Conservation (phyloP, 2,113 vertebrate species). For the Chlorocebus sabaeus region DNA sequence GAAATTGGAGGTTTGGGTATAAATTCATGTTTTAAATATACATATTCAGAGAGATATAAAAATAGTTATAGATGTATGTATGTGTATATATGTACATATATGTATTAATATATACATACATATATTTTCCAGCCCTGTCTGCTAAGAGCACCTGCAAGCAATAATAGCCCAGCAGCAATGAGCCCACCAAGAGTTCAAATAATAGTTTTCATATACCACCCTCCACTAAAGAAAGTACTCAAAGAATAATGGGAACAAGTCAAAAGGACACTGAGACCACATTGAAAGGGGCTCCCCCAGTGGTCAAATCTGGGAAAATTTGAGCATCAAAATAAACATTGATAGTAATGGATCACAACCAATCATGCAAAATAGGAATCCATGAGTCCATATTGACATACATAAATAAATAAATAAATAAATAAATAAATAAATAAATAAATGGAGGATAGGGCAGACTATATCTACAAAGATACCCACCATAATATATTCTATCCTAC, state of each 20-base stretch:
- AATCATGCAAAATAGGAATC: not conserved
- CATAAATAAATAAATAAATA: not conserved
- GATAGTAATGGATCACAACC: not conserved
- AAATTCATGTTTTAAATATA: not conserved
- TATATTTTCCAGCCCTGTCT: not conserved
- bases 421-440: not conserved
- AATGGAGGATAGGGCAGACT: not conserved
- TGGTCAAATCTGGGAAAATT: not conserved
- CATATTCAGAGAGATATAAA: not conserved
- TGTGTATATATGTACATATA: not conserved
- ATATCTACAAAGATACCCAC: not conserved
- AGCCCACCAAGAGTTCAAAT: not conserved
- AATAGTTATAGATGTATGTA: not conserved
- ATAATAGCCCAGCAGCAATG: not conserved
- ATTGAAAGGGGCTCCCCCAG: not conserved
- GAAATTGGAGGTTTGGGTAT: not conserved
- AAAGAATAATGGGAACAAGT: not conserved
- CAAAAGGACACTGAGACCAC: not conserved
- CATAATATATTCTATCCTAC: not conserved
- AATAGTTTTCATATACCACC: not conserved
- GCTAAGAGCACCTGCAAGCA: not conserved
- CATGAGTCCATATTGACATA: not conserved
- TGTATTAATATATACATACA: not conserved
- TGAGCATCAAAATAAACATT: slow-evolving; percentile 35
- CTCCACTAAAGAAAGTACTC: not conserved